Percentiles rank a stretch among this genome's conserved stretches.
Evolutionary conservation across 23 tunicate genomes (phyloP).

Genomic region (Trididemnum miniatum): DNA sequence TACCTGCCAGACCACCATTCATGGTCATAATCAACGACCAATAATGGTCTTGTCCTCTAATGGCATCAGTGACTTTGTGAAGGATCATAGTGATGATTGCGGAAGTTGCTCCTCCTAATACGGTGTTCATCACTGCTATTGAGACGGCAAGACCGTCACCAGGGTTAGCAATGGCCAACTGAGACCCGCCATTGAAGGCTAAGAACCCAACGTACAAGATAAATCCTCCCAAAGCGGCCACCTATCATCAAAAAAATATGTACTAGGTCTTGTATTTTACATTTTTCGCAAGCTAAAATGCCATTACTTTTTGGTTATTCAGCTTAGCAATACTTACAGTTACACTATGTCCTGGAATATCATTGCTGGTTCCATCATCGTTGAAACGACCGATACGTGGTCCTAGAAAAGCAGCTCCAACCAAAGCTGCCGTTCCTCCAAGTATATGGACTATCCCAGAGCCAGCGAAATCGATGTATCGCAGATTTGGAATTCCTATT

Average conservation of each 20-base stretch:
- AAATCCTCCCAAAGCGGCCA: constrained; percentile 79
- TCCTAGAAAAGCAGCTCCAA: constrained; percentile 63
- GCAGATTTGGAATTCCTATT: constrained; percentile 28
- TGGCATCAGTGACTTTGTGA: constrained; percentile 40
- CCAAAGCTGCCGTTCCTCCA: constrained; percentile 86
- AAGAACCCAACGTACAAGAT: constrained; percentile 76
- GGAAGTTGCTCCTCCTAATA: constrained; percentile 66
- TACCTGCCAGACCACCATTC: constrained; percentile 89
- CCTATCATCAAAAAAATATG: too few species aligned
- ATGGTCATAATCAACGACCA: constrained; percentile 81
- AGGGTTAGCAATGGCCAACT: constrained; percentile 51
- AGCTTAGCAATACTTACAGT: constrained; percentile 29
- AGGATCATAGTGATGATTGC: constrained; percentile 57
- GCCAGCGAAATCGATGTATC: constrained; percentile 83
- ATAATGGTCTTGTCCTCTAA: constrained; percentile 71
- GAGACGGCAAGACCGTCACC: constrained; percentile 65
- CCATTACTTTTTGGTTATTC: too few species aligned
- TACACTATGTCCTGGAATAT: constrained; percentile 70
- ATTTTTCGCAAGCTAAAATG: too few species aligned
- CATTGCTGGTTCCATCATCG: constrained; percentile 52
- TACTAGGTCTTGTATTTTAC: too few species aligned
- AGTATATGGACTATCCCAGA: constrained; percentile 88
- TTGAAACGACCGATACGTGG: constrained; percentile 82
- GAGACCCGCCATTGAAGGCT: constrained; percentile 97
- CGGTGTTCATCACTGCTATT: constrained; percentile 70